A percentile compares a stretch with the other conserved stretches of the same genome.
These are phyloP conservation scores for Ormyrus labotus DNA, from an alignment of 2,888 invertebrate genomes.

Conservation along the genomic window DNA sequence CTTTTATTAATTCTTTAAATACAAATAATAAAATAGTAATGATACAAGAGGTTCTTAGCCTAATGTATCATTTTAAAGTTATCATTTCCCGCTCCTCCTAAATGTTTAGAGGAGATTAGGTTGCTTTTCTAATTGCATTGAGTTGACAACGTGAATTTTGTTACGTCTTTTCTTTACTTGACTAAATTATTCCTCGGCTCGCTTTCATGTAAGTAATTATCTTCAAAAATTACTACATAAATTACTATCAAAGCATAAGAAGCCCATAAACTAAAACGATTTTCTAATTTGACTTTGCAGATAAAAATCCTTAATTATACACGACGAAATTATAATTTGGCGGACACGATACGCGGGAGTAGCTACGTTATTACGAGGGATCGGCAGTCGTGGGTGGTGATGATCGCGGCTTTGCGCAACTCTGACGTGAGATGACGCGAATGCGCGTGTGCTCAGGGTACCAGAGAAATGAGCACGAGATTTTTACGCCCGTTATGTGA, in stretches of 20 bases:
- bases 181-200: not conserved
- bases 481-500: not conserved
- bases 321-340: too few species aligned
- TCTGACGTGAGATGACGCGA: not conserved
- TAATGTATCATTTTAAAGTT: not conserved
- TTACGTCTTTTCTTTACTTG: not conserved
- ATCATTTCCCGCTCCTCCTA: conserved; percentile 15
- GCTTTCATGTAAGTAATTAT: too few species aligned
- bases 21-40: too few species aligned
- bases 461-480: too few species aligned
- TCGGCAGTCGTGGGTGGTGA: not conserved
- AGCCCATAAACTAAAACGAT: too few species aligned
- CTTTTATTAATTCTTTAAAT: too few species aligned
- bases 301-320: too few species aligned
- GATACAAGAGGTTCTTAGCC: too few species aligned
- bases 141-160: not conserved
- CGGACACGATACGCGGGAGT: too few species aligned
- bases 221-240: too few species aligned
- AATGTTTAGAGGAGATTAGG: conserved; percentile 14
- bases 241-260: too few species aligned
- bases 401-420: not conserved
- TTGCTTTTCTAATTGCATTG: not conserved
- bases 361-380: not conserved
- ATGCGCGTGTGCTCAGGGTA: not conserved
- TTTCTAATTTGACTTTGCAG: too few species aligned